Percentiles rank a stretch among this genome's conserved stretches.
Evolutionary conservation across 2,888 invertebrate genomes (phyloP).

Genomic region (Parasteatoda lunata): DNA sequence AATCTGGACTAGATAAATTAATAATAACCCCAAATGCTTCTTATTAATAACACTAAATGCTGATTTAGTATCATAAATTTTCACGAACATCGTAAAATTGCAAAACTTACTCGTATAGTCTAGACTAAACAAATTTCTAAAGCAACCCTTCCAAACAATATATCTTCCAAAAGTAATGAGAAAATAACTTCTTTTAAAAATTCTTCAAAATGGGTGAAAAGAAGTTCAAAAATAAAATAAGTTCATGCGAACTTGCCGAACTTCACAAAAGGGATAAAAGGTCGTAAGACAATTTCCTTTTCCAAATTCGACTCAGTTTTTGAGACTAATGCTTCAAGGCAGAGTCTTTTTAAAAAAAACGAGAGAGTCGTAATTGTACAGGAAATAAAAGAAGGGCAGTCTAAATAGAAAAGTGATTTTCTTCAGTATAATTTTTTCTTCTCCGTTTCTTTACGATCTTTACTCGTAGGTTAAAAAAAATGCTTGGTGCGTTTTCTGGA

Average conservation of each 20-base stretch:
- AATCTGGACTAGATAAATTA: too few relatives aligned
- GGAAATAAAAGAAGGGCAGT: constrained; percentile 7
- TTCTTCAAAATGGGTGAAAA: constrained; percentile 3
- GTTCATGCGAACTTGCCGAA: neutral
- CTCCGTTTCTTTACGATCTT: constrained; percentile 6
- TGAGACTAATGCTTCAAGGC: neutral
- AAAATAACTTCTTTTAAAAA: constrained; percentile 16
- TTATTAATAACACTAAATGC: too few relatives aligned
- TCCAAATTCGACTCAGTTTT: constrained; percentile 2
- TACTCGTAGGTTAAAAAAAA: neutral
- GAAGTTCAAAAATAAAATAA: neutral
- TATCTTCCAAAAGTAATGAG: neutral
- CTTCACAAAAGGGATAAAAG: neutral
- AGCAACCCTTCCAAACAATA: too few relatives aligned
- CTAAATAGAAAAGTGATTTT: neutral
- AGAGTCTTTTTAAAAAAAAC: constrained; percentile 12
- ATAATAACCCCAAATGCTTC: too few relatives aligned
- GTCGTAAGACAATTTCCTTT: constrained; percentile 2
- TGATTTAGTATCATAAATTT: too few relatives aligned
- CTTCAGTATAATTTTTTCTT: constrained; percentile 3
- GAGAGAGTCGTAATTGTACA: constrained; percentile 26
- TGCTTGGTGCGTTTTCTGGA: constrained; percentile 12
- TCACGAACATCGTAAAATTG: too few relatives aligned
- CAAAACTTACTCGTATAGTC: too few relatives aligned
- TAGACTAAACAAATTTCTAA: too few relatives aligned